Evolutionary conservation across 2,888 invertebrate species (phyloP).

Genomic region (Malacosoma neustria): DNA sequence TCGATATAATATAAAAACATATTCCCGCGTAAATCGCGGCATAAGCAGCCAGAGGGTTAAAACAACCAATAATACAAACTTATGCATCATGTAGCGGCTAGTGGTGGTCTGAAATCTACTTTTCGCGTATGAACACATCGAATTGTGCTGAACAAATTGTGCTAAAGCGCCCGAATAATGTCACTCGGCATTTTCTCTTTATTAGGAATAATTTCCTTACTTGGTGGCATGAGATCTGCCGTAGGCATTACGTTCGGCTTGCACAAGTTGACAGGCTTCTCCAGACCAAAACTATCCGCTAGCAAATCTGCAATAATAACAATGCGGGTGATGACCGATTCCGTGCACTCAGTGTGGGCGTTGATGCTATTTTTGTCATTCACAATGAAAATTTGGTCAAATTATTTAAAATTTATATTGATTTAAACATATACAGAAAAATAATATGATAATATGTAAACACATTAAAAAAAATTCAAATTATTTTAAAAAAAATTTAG

Average conservation of each 20-base stretch:
- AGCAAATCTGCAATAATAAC: constrained; percentile 53
- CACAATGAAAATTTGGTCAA: too few relatives aligned
- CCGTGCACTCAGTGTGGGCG: too few relatives aligned
- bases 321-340: constrained; percentile 25
- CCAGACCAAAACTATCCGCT: constrained; percentile 62
- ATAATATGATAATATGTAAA: too few relatives aligned
- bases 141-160: background rate
- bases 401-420: too few relatives aligned
- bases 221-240: constrained; percentile 39
- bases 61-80: too few relatives aligned
- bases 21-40: too few relatives aligned
- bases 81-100: constrained; percentile 30
- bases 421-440: too few relatives aligned
- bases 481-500: too few relatives aligned
- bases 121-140: background rate
- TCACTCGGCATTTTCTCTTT: background rate
- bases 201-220: constrained; percentile 37
- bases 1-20: too few relatives aligned
- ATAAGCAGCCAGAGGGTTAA: too few relatives aligned
- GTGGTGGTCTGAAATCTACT: constrained; percentile 23
- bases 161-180: background rate
- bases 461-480: too few relatives aligned
- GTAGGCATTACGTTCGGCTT: constrained; percentile 43
- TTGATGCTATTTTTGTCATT: too few relatives aligned
- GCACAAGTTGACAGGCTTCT: constrained; percentile 47